These are phyloP conservation scores for Pogoniulus pusillus DNA, from an alignment of 2,797 vertebrate genomes.

Conservation along the genomic window DNA sequence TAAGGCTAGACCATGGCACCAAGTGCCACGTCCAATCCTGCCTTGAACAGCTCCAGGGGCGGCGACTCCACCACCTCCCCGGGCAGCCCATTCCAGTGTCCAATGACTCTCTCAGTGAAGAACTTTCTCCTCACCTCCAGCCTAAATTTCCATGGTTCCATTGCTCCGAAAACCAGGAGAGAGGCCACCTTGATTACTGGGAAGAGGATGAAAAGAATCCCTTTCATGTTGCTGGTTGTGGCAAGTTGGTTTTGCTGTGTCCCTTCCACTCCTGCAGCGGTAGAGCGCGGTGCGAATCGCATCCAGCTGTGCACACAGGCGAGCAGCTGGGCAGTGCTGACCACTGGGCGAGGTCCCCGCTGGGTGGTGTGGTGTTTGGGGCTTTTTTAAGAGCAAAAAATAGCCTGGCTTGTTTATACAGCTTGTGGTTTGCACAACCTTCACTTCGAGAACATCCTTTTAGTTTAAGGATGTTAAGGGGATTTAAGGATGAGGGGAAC, in stretches of 20 bases:
- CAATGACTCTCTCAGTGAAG: no score
- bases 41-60: no score
- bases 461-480: neutral
- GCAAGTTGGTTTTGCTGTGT: neutral
- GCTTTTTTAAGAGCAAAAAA: conserved; percentile 38
- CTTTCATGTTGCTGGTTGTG: conserved; percentile 3
- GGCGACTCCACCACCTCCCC: no score
- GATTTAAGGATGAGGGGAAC: neutral
- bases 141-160: no score
- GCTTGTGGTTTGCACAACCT: neutral
- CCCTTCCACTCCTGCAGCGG: neutral
- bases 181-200: conserved; percentile 4
- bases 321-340: conserved; percentile 13
- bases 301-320: conserved; percentile 22
- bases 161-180: neutral
- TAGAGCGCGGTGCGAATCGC: neutral
- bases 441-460: neutral
- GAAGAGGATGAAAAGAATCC: neutral
- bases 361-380: neutral
- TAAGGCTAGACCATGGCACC: no score
- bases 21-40: no score
- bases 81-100: no score
- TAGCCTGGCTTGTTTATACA: conserved; percentile 2
- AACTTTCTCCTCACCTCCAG: no score
- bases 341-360: neutral